These are phyloP conservation scores for Bombus pyrosoma DNA, from an alignment of 1,140 invertebrate genomes.

Conservation along the genomic window DNA sequence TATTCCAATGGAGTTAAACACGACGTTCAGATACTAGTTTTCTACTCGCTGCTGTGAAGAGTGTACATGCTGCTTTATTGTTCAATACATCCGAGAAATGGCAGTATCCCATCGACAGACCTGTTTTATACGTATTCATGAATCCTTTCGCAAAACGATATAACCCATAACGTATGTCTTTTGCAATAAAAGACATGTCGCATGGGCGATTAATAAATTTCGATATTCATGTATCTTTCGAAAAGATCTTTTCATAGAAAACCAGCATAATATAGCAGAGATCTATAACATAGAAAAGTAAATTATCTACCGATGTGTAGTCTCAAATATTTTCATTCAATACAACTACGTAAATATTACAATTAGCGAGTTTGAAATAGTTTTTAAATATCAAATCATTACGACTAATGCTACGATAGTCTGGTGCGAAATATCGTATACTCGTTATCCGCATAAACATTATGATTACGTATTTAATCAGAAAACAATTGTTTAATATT, in stretches of 20 bases:
- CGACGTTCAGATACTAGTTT: slow-evolving; percentile 68
- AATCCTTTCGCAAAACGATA: slow-evolving; percentile 22
- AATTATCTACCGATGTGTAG: too few species aligned
- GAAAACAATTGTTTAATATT: too few species aligned
- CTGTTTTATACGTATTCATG: slow-evolving; percentile 29
- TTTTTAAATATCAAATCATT: too few species aligned
- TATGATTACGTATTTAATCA: too few species aligned
- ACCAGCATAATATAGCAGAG: too few species aligned
- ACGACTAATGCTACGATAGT: too few species aligned
- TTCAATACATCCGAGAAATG: slow-evolving; percentile 55
- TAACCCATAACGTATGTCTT: background rate
- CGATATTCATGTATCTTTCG: background rate
- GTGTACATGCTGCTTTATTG: slow-evolving; percentile 61
- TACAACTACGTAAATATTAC: too few species aligned
- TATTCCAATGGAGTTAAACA: slow-evolving; percentile 78
- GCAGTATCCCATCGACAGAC: background rate
- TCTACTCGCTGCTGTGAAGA: slow-evolving; percentile 49
- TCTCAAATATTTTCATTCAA: too few species aligned
- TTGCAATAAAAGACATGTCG: background rate
- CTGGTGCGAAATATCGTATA: too few species aligned
- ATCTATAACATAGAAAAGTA: too few species aligned
- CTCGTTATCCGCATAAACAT: too few species aligned
- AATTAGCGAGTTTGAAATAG: too few species aligned
- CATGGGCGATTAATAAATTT: background rate
- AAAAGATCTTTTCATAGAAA: background rate